These are phyloP conservation scores for Holcopasites calliopsidis DNA, from an alignment of 1,140 invertebrate species.

Conservation along the genomic window DNA sequence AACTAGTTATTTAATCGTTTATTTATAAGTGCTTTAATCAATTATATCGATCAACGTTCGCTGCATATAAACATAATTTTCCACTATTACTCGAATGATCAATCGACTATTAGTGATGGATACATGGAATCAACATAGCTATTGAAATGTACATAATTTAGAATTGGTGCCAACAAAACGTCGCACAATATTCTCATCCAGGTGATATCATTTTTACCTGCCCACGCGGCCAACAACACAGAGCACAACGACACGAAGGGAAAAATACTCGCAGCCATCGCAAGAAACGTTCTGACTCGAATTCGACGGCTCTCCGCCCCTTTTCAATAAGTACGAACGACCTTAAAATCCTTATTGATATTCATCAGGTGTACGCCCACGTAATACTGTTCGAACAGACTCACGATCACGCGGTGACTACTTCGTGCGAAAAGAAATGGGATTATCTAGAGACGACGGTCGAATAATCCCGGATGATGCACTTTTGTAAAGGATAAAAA, in stretches of 20 bases:
- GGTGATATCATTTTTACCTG: conserved; percentile 62
- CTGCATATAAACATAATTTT: no score
- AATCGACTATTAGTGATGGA: no score
- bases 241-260: conserved; percentile 46
- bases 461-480: background rate
- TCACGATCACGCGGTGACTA: conserved; percentile 35
- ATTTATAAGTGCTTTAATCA: no score
- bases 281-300: conserved; percentile 69
- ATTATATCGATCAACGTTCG: no score
- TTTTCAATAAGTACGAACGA: conserved; percentile 77
- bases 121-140: no score
- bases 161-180: background rate
- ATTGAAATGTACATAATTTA: background rate
- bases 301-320: conserved; percentile 62
- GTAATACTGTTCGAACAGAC: conserved; percentile 60
- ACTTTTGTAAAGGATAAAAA: background rate
- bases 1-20: no score
- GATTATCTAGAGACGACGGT: conserved; percentile 6
- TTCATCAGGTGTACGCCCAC: conserved; percentile 69
- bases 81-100: no score
- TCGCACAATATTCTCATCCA: background rate
- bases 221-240: conserved; percentile 34
- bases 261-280: conserved; percentile 67
- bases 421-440: conserved; percentile 29
- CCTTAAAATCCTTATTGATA: conserved; percentile 75